Evolutionary conservation across 1,140 invertebrate genomes (phyloP).

Genomic region (Gerris buenoi): DNA sequence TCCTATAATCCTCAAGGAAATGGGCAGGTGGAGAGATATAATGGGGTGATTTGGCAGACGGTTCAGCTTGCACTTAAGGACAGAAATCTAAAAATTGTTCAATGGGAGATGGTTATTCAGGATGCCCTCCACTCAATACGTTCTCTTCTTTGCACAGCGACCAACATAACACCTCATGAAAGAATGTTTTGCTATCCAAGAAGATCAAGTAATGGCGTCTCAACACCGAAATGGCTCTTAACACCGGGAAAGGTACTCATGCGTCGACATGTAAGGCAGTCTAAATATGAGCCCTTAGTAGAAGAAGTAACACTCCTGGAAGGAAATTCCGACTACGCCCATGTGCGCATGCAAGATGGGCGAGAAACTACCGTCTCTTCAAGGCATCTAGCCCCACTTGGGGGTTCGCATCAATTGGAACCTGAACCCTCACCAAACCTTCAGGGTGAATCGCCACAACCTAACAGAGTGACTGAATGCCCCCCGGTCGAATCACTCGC

Average conservation of each 20-base stretch:
- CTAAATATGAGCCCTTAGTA: slow-evolving; percentile 9
- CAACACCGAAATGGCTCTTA: slow-evolving; percentile 4
- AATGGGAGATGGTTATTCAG: not conserved
- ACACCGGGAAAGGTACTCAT: slow-evolving; percentile 8
- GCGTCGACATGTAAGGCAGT: not conserved
- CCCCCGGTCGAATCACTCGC: no score
- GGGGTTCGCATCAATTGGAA: no score
- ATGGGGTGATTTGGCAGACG: slow-evolving; percentile 19
- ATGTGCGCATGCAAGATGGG: slow-evolving; percentile 11
- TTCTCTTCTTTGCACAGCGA: slow-evolving; percentile 13
- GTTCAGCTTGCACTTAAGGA: slow-evolving; percentile 10
- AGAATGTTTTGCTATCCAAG: not conserved
- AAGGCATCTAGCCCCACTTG: slow-evolving; percentile 14
- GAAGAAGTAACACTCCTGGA: slow-evolving; percentile 12
- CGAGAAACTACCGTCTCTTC: slow-evolving; percentile 15
- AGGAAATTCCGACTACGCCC: slow-evolving; percentile 12
- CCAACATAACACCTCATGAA: slow-evolving; percentile 12
- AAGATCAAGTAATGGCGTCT: not conserved
- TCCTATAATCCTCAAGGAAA: slow-evolving; percentile 16
- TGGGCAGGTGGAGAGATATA: slow-evolving; percentile 14
- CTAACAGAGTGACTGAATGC: no score
- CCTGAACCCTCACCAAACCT: no score
- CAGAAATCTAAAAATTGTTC: not conserved
- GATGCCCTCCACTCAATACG: slow-evolving; percentile 8
- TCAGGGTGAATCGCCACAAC: no score